Evolutionary conservation across 2,113 vertebrate genomes (phyloP).

Genomic region (Pollimyrus isidori): DNA sequence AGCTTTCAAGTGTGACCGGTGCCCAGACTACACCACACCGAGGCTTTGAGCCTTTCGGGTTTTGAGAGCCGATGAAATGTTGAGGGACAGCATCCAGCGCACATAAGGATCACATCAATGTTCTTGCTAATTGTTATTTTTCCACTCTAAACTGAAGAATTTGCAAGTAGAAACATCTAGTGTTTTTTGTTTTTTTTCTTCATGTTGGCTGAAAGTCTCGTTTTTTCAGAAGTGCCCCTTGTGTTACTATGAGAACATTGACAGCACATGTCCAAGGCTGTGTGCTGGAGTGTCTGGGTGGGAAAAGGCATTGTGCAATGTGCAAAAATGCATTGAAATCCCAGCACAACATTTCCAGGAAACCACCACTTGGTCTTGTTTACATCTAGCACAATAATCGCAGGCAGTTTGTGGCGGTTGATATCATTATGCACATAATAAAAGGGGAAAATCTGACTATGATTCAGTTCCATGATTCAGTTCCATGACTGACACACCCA

Average conservation of each 20-base stretch:
- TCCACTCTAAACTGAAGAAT: neutral
- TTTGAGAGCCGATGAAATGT: neutral
- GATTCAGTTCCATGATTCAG: neutral
- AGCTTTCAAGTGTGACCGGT: neutral
- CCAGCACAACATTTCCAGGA: neutral
- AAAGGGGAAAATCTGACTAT: neutral
- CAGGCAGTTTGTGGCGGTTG: neutral
- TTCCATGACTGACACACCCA: neutral
- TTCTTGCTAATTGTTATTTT: neutral
- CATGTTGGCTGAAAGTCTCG: neutral
- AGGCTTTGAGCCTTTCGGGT: neutral
- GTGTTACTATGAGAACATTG: neutral
- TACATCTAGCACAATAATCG: neutral
- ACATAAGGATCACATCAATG: neutral
- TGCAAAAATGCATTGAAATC: neutral
- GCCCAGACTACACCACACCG: neutral
- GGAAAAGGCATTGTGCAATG: neutral
- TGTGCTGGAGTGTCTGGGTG: neutral
- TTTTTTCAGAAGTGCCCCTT: neutral
- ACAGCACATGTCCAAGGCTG: neutral
- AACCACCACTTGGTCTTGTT: neutral
- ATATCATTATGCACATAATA: neutral
- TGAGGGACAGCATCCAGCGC: neutral
- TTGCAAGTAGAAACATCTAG: neutral
- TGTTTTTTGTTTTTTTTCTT: neutral